Conservation (phyloP, 1,140 invertebrate genomes). For the Ceratina calcarata region DNA sequence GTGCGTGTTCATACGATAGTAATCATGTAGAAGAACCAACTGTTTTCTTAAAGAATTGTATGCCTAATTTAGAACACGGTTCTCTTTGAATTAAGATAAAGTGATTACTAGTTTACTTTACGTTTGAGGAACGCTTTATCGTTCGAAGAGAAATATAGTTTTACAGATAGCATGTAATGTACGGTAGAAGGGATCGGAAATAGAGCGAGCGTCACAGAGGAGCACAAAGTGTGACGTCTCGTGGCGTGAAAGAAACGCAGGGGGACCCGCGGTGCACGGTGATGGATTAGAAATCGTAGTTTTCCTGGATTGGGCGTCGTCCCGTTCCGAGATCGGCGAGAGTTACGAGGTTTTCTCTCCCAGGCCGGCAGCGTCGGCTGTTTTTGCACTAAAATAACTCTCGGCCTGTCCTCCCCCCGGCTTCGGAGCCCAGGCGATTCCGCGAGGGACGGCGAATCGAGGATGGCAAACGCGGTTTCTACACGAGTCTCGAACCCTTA, state of each 20-base stretch:
- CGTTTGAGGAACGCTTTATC: not conserved
- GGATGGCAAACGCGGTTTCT: conserved; percentile 38
- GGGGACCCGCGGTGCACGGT: conserved; percentile 8
- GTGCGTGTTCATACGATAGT: too few species aligned
- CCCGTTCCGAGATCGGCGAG: conserved; percentile 62
- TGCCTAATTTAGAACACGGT: too few species aligned
- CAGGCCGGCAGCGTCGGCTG: conserved; percentile 37
- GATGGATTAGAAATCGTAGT: conserved; percentile 70
- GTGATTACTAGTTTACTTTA: too few species aligned
- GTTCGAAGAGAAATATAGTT: not conserved
- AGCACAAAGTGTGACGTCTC: not conserved
- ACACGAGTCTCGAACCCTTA: conserved; percentile 14
- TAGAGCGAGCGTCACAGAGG: not conserved
- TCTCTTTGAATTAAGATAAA: too few species aligned
- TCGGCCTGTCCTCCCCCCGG: conserved; percentile 27
- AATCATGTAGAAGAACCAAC: too few species aligned
- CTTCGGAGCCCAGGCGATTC: conserved; percentile 10
- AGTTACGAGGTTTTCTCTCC: conserved; percentile 66
- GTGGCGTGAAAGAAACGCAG: conserved; percentile 11
- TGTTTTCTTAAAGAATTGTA: not conserved
- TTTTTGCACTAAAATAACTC: conserved; percentile 68
- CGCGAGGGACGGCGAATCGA: conserved; percentile 54
- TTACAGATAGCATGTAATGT: too few species aligned
- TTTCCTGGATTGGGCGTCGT: conserved; percentile 71
- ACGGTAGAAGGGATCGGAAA: not conserved